These are phyloP conservation scores for Drosophila recens DNA, from an alignment of 2,888 invertebrate species.

Conservation along the genomic window DNA sequence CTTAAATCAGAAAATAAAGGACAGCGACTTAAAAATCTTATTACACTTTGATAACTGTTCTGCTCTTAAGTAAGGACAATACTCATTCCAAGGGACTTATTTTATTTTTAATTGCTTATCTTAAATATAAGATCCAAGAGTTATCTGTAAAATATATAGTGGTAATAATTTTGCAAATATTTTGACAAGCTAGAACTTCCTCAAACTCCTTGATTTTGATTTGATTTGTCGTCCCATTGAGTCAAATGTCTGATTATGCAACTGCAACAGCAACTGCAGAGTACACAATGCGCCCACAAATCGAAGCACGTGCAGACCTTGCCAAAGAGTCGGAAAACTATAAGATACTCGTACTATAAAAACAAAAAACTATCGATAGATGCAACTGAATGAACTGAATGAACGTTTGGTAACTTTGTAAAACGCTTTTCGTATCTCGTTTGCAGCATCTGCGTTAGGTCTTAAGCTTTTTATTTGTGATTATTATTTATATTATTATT, in stretches of 20 bases:
- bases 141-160: neutral
- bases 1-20: too few relatives aligned
- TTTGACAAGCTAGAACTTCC: conserved; percentile 48
- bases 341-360: conserved; percentile 10
- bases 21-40: too few relatives aligned
- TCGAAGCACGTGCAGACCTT: conserved; percentile 74
- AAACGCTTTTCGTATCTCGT: conserved; percentile 66
- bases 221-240: conserved; percentile 74
- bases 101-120: neutral
- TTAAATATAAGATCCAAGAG: neutral
- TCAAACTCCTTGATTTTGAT: conserved; percentile 40
- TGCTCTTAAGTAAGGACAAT: neutral
- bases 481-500: conserved; percentile 79
- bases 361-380: conserved; percentile 21
- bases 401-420: conserved; percentile 53
- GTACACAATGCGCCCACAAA: conserved; percentile 55
- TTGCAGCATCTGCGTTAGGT: conserved; percentile 66
- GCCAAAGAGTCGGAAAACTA: conserved; percentile 33
- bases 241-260: conserved; percentile 61
- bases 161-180: conserved; percentile 13
- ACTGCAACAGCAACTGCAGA: conserved; percentile 64
- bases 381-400: conserved; percentile 39
- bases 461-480: conserved; percentile 51
- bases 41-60: too few relatives aligned
- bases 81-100: neutral